A percentile compares a stretch with the other conserved stretches of the same genome.
These are phyloP conservation scores for Smutsia gigantea DNA, from an alignment of 2,797 vertebrate genomes.

Conservation along the genomic window DNA sequence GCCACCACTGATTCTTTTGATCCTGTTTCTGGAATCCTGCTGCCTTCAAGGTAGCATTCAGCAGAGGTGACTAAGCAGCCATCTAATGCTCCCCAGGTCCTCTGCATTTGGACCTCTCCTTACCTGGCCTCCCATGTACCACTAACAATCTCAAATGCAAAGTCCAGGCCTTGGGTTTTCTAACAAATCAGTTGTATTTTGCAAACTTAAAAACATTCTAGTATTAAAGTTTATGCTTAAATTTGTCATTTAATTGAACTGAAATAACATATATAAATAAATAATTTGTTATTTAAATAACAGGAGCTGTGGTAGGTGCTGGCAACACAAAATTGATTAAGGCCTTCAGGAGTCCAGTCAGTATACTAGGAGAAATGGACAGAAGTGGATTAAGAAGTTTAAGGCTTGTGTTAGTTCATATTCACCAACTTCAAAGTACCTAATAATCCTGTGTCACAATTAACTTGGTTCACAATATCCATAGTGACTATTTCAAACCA, in stretches of 20 bases:
- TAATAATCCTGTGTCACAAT: background rate
- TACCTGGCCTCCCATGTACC: background rate
- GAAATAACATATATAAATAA: background rate
- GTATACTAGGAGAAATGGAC: background rate
- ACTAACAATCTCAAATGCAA: background rate
- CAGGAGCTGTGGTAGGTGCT: background rate
- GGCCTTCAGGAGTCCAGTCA: background rate
- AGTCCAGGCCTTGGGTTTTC: background rate
- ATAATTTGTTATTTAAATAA: background rate
- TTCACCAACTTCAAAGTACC: background rate
- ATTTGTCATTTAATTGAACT: background rate
- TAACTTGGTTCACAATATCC: background rate
- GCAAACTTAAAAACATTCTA: background rate
- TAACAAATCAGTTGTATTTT: background rate
- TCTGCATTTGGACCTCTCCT: background rate
- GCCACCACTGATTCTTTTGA: background rate
- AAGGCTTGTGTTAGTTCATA: background rate
- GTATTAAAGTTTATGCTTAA: background rate
- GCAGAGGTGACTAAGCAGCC: background rate
- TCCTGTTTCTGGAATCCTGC: background rate
- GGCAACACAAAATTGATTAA: background rate
- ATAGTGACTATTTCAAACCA: background rate
- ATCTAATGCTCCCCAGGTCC: background rate
- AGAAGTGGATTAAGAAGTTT: background rate
- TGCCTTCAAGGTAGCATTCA: background rate